Evolutionary conservation across 2,888 invertebrate genomes (phyloP).

Genomic region (Scrobipalpa atriplicella): DNA sequence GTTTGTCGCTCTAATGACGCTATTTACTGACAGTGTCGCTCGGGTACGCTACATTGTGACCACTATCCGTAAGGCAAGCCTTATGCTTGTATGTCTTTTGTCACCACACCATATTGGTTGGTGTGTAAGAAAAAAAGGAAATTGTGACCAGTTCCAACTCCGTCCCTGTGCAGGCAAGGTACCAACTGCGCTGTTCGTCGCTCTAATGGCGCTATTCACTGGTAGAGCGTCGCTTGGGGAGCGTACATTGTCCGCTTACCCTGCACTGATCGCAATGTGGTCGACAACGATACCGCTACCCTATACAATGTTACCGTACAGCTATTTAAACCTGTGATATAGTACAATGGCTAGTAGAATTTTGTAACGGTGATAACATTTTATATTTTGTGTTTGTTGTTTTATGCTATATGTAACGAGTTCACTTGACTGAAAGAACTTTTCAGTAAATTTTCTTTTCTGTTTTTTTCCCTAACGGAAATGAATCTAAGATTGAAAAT

Average conservation of each 20-base stretch:
- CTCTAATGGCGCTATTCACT: constrained; percentile 59
- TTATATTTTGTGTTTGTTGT: neutral
- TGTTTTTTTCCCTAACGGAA: too few relatives aligned
- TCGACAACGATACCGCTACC: constrained; percentile 20
- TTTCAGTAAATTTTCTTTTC: too few relatives aligned
- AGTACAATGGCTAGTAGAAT: neutral
- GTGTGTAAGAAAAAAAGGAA: neutral
- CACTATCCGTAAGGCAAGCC: too few relatives aligned
- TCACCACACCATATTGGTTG: too few relatives aligned
- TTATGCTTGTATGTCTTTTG: too few relatives aligned
- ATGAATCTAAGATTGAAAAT: too few relatives aligned
- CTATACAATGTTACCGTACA: neutral
- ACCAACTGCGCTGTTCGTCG: constrained; percentile 14
- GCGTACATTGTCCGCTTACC: constrained; percentile 45
- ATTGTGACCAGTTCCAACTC: neutral
- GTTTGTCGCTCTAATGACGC: constrained; percentile 49
- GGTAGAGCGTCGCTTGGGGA: constrained; percentile 53
- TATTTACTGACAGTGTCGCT: constrained; percentile 57
- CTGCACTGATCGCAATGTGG: constrained; percentile 27
- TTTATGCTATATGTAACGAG: too few relatives aligned
- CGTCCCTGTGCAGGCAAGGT: constrained; percentile 3
- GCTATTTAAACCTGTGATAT: constrained; percentile 2
- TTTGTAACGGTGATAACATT: neutral
- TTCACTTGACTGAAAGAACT: too few relatives aligned
- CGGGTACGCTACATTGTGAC: constrained; percentile 49